Evolutionary conservation across 2,113 vertebrate genomes (phyloP).

Genomic region (Halcyon malimbica): DNA sequence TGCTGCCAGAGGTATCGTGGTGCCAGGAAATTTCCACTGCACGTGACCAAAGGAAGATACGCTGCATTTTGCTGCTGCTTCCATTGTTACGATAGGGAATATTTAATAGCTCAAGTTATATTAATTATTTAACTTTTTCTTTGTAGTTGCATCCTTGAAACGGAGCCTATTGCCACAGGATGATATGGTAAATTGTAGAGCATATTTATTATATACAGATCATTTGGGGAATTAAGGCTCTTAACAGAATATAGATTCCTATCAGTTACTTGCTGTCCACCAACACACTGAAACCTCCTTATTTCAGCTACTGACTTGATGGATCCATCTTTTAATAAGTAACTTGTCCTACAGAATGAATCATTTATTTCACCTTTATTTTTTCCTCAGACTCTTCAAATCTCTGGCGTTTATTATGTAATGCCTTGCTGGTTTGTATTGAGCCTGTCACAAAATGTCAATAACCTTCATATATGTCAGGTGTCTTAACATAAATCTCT

Average conservation of each 20-base stretch:
- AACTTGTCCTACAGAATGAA: not conserved
- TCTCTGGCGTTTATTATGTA: not conserved
- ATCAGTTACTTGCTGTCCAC: not conserved
- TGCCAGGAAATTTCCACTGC: conserved; percentile 38
- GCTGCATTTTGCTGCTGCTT: not conserved
- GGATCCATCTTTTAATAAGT: not conserved
- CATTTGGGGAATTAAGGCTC: not conserved
- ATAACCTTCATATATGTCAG: not conserved
- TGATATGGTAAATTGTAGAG: not conserved
- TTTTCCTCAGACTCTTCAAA: not conserved
- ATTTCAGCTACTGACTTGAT: not conserved
- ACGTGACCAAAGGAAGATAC: not conserved
- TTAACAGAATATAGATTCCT: not conserved
- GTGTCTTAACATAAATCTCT: not conserved
- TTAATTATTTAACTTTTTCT: not conserved
- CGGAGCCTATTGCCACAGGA: not conserved
- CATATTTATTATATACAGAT: not conserved
- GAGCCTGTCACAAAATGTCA: not conserved
- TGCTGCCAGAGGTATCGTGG: not conserved
- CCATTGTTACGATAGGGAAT: not conserved
- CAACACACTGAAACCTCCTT: not conserved
- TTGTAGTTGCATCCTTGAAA: not conserved
- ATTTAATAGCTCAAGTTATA: not conserved
- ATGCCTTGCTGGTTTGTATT: not conserved
- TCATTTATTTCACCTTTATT: not conserved